Conservation (phyloP, 1,140 invertebrate genomes). For the Drosophila arawakana region DNA sequence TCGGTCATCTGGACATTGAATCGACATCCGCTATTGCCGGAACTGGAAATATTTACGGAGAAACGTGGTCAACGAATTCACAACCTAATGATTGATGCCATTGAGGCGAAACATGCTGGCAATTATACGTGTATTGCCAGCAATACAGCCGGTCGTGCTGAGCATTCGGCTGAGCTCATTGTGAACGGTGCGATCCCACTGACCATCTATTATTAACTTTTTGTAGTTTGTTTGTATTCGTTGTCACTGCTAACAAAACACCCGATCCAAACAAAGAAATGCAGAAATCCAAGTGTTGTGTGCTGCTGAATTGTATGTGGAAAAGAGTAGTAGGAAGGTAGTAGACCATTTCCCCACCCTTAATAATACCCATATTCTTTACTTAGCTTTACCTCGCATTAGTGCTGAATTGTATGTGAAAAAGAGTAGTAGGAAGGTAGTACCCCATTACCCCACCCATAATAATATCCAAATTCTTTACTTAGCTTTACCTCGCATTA, state of each 20-base stretch:
- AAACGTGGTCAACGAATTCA: constrained; percentile 85
- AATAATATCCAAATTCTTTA: background rate
- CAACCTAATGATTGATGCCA: constrained; percentile 86
- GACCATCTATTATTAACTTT: constrained; percentile 4
- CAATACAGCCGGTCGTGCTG: constrained; percentile 87
- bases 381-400: constrained; percentile 87
- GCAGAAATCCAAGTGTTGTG: constrained; percentile 32
- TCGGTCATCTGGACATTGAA: constrained; percentile 90
- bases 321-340: background rate
- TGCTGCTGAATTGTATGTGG: constrained; percentile 31
- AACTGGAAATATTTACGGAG: constrained; percentile 70
- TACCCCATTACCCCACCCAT: background rate
- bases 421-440: background rate
- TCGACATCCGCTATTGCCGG: constrained; percentile 78
- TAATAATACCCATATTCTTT: background rate
- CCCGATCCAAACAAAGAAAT: background rate
- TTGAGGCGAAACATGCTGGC: constrained; percentile 87
- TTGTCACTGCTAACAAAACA: background rate
- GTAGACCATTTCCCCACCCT: background rate
- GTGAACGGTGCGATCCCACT: constrained; percentile 85
- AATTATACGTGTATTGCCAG: constrained; percentile 90
- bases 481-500: constrained; percentile 87
- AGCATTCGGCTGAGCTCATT: constrained; percentile 85
- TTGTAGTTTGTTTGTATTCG: constrained; percentile 14
- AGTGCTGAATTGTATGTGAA: constrained; percentile 74